Conservation (phyloP, 2,797 vertebrate species). For the Gobionotothen gibberifrons region DNA sequence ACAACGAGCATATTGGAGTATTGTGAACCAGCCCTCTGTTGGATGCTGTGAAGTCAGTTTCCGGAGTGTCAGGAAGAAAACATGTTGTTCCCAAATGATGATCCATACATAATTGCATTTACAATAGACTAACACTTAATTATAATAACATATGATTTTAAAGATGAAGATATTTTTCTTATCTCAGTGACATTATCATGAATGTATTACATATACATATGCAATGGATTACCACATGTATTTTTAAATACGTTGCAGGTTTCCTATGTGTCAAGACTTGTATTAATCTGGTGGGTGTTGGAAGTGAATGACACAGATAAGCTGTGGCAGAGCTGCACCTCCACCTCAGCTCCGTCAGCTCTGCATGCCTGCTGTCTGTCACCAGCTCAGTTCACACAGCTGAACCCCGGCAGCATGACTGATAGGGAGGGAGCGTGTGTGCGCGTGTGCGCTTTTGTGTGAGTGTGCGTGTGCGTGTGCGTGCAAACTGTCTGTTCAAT, state of each 20-base stretch:
- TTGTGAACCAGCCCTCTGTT: constrained; percentile 13
- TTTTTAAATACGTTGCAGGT: neutral
- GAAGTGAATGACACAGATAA: constrained; percentile 35
- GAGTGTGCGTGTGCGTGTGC: fast-evolving
- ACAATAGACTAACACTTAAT: too few species aligned
- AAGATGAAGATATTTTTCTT: neutral
- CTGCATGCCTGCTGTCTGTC: constrained; percentile 58
- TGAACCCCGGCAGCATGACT: constrained; percentile 47
- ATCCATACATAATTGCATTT: neutral
- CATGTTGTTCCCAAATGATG: constrained; percentile 4
- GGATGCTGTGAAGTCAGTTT: constrained; percentile 1
- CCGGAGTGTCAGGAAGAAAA: neutral
- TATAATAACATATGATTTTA: too few species aligned
- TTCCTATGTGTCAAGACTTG: constrained; percentile 1
- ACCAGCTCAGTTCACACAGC: constrained; percentile 49
- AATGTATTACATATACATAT: neutral
- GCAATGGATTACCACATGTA: neutral
- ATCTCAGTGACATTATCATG: neutral
- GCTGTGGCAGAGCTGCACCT: constrained; percentile 29
- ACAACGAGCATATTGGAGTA: constrained; percentile 1
- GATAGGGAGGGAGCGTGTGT: constrained; percentile 2
- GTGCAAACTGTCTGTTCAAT: too few species aligned
- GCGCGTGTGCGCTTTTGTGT: too few species aligned
- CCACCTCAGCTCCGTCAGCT: constrained; percentile 37
- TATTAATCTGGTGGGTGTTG: neutral